phyloP scores from a whole-genome alignment of 2,797 vertebrate genomes.

The Coccyzus lansbergi region DNA sequence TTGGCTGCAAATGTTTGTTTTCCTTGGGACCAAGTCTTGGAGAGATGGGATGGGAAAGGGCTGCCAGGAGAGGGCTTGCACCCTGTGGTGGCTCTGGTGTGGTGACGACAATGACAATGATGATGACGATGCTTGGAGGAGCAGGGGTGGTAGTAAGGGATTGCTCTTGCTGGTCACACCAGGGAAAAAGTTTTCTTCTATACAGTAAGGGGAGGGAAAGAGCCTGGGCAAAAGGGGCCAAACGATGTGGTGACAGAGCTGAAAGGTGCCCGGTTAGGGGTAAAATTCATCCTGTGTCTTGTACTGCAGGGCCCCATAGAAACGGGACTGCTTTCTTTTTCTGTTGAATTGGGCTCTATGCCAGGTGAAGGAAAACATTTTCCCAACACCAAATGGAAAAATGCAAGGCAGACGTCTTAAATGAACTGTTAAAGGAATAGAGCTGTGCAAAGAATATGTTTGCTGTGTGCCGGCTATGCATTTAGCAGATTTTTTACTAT shows the following conservation, averaged over 20 bases:
- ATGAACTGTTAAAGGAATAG: conserved; percentile 65
- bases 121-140: not conserved
- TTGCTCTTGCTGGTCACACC: not conserved
- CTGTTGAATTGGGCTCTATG: conserved; percentile 53
- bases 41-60: not conserved
- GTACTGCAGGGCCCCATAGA: conserved; percentile 35
- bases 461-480: conserved; percentile 23
- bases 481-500: conserved; percentile 64
- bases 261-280: not conserved
- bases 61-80: not conserved
- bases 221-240: not conserved
- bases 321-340: conserved; percentile 7
- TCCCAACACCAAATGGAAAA: conserved; percentile 61
- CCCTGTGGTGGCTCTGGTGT: not conserved
- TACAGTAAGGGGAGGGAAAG: not conserved
- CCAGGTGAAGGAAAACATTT: conserved; percentile 71
- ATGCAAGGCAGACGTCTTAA: conserved; percentile 54
- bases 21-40: not conserved
- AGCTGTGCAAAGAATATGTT: conserved; percentile 56
- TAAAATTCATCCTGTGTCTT: not conserved
- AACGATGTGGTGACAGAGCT: not conserved
- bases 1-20: not conserved
- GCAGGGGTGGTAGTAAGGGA: not conserved
- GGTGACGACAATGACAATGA: too few relatives aligned
- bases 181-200: not conserved